phyloP scores from a whole-genome alignment of 2,888 invertebrate species.

The Eilema depressum region DNA sequence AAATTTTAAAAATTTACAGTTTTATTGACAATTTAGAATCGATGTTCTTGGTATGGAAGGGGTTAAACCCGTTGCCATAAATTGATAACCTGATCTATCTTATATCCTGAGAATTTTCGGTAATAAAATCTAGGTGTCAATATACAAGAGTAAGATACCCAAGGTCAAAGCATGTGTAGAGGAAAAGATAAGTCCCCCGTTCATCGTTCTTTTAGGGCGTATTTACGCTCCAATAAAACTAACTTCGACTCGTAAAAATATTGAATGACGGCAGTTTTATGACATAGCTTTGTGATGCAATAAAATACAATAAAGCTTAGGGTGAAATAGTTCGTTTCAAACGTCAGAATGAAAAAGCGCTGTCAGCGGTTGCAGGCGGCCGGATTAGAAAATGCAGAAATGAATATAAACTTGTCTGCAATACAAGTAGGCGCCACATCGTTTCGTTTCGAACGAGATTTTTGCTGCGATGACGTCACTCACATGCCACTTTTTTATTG shows the following conservation, averaged over 20 bases:
- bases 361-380: constrained; percentile 47
- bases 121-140: constrained; percentile 2
- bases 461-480: constrained; percentile 35
- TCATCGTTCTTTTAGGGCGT: not conserved
- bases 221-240: constrained; percentile 30
- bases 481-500: constrained; percentile 48
- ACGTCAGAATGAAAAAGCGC: constrained; percentile 48
- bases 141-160: not conserved
- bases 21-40: too few species aligned
- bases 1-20: too few species aligned
- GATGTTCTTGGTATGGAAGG: not conserved
- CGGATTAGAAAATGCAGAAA: constrained; percentile 50
- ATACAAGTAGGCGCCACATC: constrained; percentile 29
- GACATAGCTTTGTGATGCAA: constrained; percentile 32
- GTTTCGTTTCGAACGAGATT: constrained; percentile 41
- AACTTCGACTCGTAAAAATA: constrained; percentile 41
- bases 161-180: constrained; percentile 13
- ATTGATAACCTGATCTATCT: not conserved
- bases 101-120: not conserved
- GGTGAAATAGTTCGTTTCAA: constrained; percentile 47
- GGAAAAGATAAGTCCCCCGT: constrained; percentile 5
- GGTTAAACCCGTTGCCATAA: not conserved
- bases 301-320: constrained; percentile 38
- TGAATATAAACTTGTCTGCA: constrained; percentile 43
- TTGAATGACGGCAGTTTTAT: constrained; percentile 44